phyloP scores from a whole-genome alignment of 2,888 invertebrate genomes.

The Shargacucullia verbasci region DNA sequence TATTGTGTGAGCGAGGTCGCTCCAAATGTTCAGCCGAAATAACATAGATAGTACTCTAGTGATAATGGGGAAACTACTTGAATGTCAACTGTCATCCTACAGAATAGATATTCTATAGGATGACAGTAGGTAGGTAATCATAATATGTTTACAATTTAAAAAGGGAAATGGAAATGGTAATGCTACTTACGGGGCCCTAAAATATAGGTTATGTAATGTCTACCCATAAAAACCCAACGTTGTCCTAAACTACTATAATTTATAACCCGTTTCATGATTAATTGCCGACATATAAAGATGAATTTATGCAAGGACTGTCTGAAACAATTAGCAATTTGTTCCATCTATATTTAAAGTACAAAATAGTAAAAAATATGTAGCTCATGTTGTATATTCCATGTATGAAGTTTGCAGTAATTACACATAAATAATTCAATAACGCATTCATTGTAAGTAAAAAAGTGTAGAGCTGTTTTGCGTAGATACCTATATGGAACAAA shows the following conservation, averaged over 20 bases:
- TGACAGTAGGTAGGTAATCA: no score
- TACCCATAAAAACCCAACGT: slow-evolving; percentile 22
- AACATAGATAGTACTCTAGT: not conserved
- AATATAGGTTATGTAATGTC: no score
- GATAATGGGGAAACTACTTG: not conserved
- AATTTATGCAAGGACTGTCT: slow-evolving; percentile 51
- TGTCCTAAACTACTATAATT: slow-evolving; percentile 32
- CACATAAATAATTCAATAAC: slow-evolving; percentile 64
- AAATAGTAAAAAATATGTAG: slow-evolving; percentile 50
- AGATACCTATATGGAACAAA: slow-evolving; percentile 38
- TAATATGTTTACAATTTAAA: no score
- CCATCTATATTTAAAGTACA: slow-evolving; percentile 53
- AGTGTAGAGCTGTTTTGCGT: slow-evolving; percentile 38
- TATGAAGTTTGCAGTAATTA: slow-evolving; percentile 53
- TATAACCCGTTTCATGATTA: slow-evolving; percentile 48
- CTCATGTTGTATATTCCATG: slow-evolving; percentile 52
- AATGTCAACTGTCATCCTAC: no score
- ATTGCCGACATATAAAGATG: slow-evolving; percentile 44
- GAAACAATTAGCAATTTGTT: slow-evolving; percentile 57
- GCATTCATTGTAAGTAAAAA: slow-evolving; percentile 44
- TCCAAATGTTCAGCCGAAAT: slow-evolving; percentile 1
- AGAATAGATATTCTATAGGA: no score
- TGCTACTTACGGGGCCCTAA: no score
- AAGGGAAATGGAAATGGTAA: no score
- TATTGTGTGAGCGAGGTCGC: slow-evolving; percentile 6